phyloP scores from a whole-genome alignment of 2,797 vertebrate genomes.

The Rhabdophis nuchalis region DNA sequence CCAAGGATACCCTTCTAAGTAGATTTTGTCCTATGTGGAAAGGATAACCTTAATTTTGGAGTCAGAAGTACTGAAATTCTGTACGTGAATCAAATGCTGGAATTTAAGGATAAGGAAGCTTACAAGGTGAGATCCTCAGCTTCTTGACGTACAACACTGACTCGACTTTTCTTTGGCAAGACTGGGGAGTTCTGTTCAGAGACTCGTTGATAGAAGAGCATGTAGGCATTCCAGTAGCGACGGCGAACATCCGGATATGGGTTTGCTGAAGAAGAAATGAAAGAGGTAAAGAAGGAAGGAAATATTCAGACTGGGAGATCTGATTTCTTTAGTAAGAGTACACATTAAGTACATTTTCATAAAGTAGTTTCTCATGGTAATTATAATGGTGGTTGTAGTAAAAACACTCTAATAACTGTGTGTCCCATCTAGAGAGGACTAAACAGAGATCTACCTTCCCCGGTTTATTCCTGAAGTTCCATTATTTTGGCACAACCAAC shows the following conservation, averaged over 20 bases:
- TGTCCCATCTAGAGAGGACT: background rate
- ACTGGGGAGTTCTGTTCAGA: slow-evolving; percentile 96
- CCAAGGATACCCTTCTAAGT: background rate
- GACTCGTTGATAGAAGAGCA: slow-evolving; percentile 97
- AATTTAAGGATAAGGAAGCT: slow-evolving; percentile 57
- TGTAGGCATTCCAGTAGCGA: slow-evolving; percentile 98
- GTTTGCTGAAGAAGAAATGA: slow-evolving; percentile 76
- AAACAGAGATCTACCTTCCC: background rate
- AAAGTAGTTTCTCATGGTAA: background rate
- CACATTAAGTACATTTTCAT: background rate
- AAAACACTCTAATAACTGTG: background rate
- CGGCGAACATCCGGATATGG: slow-evolving; percentile 93
- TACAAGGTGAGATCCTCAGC: slow-evolving; percentile 93
- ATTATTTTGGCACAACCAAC: background rate
- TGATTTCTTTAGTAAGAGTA: background rate
- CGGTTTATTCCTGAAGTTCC: background rate
- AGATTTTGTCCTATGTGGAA: background rate
- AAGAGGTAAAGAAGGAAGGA: background rate
- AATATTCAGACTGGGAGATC: background rate
- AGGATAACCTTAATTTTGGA: background rate
- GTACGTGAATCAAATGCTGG: background rate
- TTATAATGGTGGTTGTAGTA: background rate
- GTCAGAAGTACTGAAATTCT: background rate
- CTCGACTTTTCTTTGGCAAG: slow-evolving; percentile 94
- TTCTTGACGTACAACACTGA: slow-evolving; percentile 95